These are phyloP conservation scores for Sciurus niger DNA, from an alignment of 2,113 vertebrate genomes.

Conservation along the genomic window DNA sequence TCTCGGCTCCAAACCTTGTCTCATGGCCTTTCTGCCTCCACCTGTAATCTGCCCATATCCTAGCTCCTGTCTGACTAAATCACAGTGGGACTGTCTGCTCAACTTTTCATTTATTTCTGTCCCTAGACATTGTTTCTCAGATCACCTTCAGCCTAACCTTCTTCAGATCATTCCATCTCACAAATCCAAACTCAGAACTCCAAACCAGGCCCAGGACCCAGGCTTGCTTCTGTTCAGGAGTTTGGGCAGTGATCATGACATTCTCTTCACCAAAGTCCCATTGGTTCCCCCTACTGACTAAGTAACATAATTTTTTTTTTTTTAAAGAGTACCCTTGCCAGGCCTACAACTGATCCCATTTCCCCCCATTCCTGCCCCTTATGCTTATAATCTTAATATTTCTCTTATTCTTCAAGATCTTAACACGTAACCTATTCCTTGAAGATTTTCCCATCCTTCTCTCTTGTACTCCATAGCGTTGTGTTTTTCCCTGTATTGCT, in stretches of 20 bases:
- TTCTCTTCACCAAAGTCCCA: background rate
- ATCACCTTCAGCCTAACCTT: no score
- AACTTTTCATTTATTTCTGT: background rate
- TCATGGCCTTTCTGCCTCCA: background rate
- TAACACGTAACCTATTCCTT: background rate
- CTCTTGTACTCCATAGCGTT: background rate
- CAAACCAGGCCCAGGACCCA: background rate
- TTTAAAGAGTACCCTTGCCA: background rate
- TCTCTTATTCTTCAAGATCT: background rate
- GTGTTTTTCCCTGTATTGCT: background rate
- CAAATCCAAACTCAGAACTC: background rate
- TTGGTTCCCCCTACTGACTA: background rate
- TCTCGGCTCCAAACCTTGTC: background rate
- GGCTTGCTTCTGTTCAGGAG: slow-evolving; percentile 1
- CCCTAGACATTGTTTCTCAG: background rate
- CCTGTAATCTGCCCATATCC: background rate
- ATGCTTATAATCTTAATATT: background rate
- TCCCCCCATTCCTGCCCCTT: background rate
- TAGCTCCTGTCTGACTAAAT: background rate
- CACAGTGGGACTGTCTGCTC: background rate
- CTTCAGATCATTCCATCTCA: background rate
- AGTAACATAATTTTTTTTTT: background rate
- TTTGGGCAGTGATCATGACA: background rate
- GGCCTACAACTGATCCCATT: background rate
- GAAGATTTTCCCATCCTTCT: background rate